Percentiles rank a stretch among this genome's conserved stretches.
These are phyloP conservation scores for Gallinago paraguaiae DNA, from an alignment of 2,113 vertebrate species.

Conservation along the genomic window DNA sequence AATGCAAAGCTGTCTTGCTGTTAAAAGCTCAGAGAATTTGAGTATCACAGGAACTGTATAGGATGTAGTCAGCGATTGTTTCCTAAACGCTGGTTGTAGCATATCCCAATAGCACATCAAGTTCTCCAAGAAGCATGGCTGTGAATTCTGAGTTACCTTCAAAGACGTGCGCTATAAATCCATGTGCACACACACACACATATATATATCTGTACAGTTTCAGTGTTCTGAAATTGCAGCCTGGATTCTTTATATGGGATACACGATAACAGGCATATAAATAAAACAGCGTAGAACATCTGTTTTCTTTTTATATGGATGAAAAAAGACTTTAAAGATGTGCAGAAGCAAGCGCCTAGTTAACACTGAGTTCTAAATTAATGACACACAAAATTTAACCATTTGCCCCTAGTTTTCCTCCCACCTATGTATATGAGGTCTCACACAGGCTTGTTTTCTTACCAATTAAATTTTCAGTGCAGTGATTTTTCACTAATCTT, in stretches of 20 bases:
- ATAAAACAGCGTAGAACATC: neutral
- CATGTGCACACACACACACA: neutral
- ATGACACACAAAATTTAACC: neutral
- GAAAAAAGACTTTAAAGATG: neutral
- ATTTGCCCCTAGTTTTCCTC: neutral
- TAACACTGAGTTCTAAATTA: neutral
- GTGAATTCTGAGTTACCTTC: conserved; percentile 4
- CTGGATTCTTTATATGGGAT: neutral
- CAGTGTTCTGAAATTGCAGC: neutral
- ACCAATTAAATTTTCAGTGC: neutral
- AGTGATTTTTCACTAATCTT: neutral
- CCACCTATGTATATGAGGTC: neutral
- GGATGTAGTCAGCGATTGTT: neutral
- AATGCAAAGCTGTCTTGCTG: neutral
- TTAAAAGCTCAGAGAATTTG: conserved; percentile 9
- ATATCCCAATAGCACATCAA: neutral
- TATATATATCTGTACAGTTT: neutral
- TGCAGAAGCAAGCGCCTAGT: neutral
- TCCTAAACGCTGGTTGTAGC: neutral
- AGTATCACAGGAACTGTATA: neutral
- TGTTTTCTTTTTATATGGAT: neutral
- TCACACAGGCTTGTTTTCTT: neutral
- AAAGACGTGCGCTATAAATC: neutral
- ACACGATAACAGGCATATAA: neutral
- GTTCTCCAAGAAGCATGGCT: neutral